Evolutionary conservation across 2,113 vertebrate species (phyloP).

Genomic region (Carassius carassius): DNA sequence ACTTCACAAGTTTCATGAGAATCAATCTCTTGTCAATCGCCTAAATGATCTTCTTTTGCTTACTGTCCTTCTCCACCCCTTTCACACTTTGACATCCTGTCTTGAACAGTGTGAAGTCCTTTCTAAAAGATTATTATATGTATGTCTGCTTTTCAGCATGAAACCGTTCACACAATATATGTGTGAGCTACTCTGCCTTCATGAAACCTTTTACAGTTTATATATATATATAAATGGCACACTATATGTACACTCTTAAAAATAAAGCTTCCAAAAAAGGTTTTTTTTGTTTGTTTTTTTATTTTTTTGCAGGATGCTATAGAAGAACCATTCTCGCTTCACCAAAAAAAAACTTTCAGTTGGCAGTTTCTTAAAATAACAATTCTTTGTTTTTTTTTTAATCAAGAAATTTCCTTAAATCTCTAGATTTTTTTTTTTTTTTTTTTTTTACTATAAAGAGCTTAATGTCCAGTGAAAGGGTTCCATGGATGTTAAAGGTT

Average conservation of each 20-base stretch:
- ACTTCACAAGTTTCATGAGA: neutral
- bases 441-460: too few species aligned
- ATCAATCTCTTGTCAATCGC: neutral
- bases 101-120: neutral
- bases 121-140: neutral
- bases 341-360: too few species aligned
- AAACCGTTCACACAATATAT: neutral
- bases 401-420: too few species aligned
- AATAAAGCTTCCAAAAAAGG: neutral
- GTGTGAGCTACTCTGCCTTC: neutral
- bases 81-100: slow-evolving; percentile 1
- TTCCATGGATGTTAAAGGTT: neutral
- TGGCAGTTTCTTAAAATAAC: too few species aligned
- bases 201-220: neutral
- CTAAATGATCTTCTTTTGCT: neutral
- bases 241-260: neutral
- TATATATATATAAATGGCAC: too few species aligned
- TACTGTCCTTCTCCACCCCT: neutral
- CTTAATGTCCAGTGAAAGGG: neutral
- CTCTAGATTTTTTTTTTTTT: too few species aligned
- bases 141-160: neutral
- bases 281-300: neutral
- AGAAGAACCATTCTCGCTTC: neutral
- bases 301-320: neutral
- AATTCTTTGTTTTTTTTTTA: too few species aligned